Conservation (phyloP, 2,888 invertebrate genomes). For the Sphinx pinastri region DNA sequence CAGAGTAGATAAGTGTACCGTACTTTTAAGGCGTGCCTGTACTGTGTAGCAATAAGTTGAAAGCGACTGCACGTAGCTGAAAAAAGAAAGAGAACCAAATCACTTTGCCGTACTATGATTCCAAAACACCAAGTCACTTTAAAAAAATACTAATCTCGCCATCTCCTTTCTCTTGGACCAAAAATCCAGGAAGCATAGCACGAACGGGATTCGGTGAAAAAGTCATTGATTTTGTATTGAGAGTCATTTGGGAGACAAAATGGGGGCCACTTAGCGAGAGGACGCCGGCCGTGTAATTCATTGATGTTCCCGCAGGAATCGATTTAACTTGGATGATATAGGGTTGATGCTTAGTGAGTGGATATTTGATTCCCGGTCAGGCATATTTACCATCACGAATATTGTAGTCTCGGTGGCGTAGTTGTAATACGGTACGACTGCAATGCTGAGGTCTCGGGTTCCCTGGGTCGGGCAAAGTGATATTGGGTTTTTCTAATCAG, state of each 20-base stretch:
- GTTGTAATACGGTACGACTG: too few species aligned
- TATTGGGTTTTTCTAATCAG: too few species aligned
- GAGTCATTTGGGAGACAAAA: slow-evolving; percentile 59
- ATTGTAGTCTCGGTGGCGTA: too few species aligned
- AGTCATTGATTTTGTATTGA: slow-evolving; percentile 72
- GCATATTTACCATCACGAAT: background rate
- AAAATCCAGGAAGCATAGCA: slow-evolving; percentile 37
- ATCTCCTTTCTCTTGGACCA: slow-evolving; percentile 35
- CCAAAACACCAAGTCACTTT: too few species aligned
- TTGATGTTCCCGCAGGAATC: slow-evolving; percentile 34
- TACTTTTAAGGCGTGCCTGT: too few species aligned
- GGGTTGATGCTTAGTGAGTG: slow-evolving; percentile 23
- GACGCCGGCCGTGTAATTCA: slow-evolving; percentile 49
- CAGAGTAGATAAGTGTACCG: too few species aligned
- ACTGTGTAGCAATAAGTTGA: background rate
- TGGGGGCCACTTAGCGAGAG: slow-evolving; percentile 45
- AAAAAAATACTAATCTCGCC: background rate
- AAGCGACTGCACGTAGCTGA: too few species aligned
- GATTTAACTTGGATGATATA: slow-evolving; percentile 34
- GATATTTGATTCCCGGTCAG: too few species aligned
- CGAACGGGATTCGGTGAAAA: slow-evolving; percentile 52
- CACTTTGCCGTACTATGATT: too few species aligned
- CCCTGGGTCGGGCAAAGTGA: too few species aligned
- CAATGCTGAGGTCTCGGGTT: too few species aligned
- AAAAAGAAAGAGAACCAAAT: too few species aligned